Conservation (phyloP, 2,888 invertebrate genomes). For the Anthoptus insignis region DNA sequence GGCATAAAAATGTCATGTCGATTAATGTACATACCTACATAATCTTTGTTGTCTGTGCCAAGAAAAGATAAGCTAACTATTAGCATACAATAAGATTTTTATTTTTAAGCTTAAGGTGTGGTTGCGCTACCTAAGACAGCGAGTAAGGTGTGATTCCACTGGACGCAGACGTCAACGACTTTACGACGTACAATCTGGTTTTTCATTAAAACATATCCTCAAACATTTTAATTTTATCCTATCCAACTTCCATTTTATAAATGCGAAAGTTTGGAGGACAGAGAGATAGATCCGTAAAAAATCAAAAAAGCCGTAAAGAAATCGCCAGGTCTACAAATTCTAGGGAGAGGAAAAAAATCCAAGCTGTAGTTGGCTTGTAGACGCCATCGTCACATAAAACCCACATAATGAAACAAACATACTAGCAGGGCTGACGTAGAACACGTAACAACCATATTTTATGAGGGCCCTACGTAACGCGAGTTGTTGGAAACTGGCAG, state of each 20-base stretch:
- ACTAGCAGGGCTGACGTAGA: neutral
- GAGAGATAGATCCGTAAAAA: too few relatives aligned
- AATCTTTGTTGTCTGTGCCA: conserved; percentile 20
- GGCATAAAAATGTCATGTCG: conserved; percentile 6
- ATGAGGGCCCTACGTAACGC: neutral
- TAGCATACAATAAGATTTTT: conserved; percentile 5
- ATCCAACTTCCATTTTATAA: too few relatives aligned
- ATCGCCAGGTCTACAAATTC: too few relatives aligned
- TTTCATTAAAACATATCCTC: too few relatives aligned
- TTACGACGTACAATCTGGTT: too few relatives aligned
- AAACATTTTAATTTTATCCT: too few relatives aligned
- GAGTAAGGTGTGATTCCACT: too few relatives aligned
- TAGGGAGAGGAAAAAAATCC: too few relatives aligned
- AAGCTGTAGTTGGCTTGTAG: too few relatives aligned
- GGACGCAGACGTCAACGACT: too few relatives aligned
- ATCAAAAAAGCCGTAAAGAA: too few relatives aligned
- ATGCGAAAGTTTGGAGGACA: too few relatives aligned
- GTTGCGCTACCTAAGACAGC: neutral
- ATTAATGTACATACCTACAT: conserved; percentile 18
- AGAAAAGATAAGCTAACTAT: conserved; percentile 15
- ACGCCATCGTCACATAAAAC: neutral
- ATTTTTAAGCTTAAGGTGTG: conserved; percentile 9
- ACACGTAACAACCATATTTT: neutral
- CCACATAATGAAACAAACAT: neutral
- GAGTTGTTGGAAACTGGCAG: neutral